Percentiles rank a stretch among this genome's conserved stretches.
Evolutionary conservation across 2,888 invertebrate genomes (phyloP).

Genomic region (Bellardia bayeri): DNA sequence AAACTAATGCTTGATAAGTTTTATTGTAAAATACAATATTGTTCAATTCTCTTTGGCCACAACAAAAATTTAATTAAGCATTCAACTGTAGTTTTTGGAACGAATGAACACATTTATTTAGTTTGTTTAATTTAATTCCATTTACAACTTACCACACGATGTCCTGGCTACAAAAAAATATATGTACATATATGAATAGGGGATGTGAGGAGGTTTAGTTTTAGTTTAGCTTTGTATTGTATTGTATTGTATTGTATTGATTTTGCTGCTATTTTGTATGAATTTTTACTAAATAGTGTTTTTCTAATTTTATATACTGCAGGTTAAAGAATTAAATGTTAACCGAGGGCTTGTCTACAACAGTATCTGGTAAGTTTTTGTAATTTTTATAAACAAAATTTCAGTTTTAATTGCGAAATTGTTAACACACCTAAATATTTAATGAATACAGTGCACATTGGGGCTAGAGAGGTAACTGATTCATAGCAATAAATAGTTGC

Average conservation of each 20-base stretch:
- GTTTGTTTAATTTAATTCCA: constrained; percentile 40
- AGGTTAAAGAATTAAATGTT: background rate
- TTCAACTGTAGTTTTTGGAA: constrained; percentile 58
- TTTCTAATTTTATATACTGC: background rate
- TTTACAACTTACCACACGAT: constrained; percentile 71
- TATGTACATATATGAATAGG: constrained; percentile 33
- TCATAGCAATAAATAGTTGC: no score
- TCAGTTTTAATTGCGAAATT: no score
- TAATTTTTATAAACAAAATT: background rate
- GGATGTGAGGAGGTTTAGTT: constrained; percentile 22
- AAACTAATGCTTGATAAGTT: constrained; percentile 46
- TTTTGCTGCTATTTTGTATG: constrained; percentile 6
- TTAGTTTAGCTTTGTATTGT: background rate
- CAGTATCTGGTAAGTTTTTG: background rate
- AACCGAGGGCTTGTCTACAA: background rate
- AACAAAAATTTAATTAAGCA: constrained; percentile 67
- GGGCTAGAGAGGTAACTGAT: no score
- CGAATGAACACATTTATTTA: constrained; percentile 30
- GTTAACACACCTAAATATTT: no score
- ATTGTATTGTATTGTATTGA: constrained; percentile 24
- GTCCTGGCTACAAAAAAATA: constrained; percentile 67
- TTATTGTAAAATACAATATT: constrained; percentile 36
- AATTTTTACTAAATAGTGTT: constrained; percentile 7
- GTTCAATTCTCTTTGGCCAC: constrained; percentile 35
- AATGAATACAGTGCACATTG: no score